phyloP scores from a whole-genome alignment of 2,888 invertebrate genomes.

The Anaspis maculata region DNA sequence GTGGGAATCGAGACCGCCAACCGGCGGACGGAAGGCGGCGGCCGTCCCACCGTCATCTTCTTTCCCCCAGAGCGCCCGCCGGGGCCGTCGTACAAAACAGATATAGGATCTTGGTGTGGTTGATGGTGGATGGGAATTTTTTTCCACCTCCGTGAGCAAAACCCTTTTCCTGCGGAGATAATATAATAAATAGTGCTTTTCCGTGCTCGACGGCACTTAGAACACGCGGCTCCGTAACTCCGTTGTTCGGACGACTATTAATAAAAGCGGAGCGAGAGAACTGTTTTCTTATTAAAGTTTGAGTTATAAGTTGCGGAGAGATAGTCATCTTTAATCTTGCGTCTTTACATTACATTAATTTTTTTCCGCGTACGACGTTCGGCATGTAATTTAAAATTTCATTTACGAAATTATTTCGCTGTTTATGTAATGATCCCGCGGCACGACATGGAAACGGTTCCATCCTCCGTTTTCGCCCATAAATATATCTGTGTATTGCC shows the following conservation, averaged over 20 bases:
- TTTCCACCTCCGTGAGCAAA: conserved; percentile 10
- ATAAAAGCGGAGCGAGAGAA: conserved; percentile 34
- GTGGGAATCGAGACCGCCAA: too few species aligned
- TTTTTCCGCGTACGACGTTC: conserved; percentile 19
- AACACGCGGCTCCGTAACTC: conserved; percentile 25
- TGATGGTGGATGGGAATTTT: too few species aligned
- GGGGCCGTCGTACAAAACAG: too few species aligned
- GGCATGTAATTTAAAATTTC: conserved; percentile 40
- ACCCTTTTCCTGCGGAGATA: conserved; percentile 14
- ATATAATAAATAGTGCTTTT: conserved; percentile 32
- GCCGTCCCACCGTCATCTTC: too few species aligned
- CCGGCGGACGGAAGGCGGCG: too few species aligned
- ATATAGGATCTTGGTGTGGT: too few species aligned
- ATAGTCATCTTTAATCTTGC: conserved; percentile 44
- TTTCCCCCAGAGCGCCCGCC: too few species aligned
- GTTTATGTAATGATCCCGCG: conserved; percentile 33
- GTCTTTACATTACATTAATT: conserved; percentile 38
- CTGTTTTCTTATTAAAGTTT: conserved; percentile 43
- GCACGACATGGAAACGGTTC: conserved; percentile 27
- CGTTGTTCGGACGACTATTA: conserved; percentile 38
- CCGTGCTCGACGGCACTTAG: conserved; percentile 36
- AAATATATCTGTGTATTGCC: too few species aligned
- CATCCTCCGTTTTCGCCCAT: too few species aligned
- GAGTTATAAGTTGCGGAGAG: conserved; percentile 39
- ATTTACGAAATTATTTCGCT: conserved; percentile 36